Conservation (phyloP, 2,797 vertebrate species). For the Falco peregrinus region DNA sequence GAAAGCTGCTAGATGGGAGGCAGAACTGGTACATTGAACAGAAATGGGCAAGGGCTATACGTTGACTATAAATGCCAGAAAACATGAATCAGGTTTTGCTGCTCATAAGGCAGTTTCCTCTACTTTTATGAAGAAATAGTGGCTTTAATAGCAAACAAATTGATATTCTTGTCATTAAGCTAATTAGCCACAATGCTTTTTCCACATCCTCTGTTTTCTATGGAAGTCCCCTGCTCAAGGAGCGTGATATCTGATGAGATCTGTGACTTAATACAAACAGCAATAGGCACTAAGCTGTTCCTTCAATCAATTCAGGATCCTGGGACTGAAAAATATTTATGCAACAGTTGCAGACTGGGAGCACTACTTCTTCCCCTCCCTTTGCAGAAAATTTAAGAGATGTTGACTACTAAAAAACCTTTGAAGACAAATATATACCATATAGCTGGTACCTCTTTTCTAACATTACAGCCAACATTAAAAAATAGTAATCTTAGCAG, state of each 20-base stretch:
- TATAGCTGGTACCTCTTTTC: not conserved
- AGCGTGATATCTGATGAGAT: not conserved
- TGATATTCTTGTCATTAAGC: not conserved
- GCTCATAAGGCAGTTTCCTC: not conserved
- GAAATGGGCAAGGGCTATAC: not conserved
- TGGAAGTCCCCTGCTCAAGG: not conserved
- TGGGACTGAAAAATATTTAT: slow-evolving; percentile 18
- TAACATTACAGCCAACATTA: not conserved
- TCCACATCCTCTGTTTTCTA: not conserved
- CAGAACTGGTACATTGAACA: not conserved
- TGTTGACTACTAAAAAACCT: not conserved
- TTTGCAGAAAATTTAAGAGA: not conserved
- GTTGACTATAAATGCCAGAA: not conserved
- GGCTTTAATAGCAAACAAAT: not conserved
- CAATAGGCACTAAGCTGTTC: not conserved
- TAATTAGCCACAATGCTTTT: not conserved
- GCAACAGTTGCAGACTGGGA: not conserved
- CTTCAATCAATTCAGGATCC: not conserved
- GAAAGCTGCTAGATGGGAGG: not conserved
- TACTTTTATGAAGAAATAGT: not conserved
- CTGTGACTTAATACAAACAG: not conserved
- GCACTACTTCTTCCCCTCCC: not conserved
- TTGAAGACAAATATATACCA: not conserved
- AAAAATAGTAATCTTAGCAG: not conserved
- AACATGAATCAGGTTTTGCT: not conserved